These are phyloP conservation scores for Zonotrichia albicollis DNA, from an alignment of 2,797 vertebrate species.

Conservation along the genomic window DNA sequence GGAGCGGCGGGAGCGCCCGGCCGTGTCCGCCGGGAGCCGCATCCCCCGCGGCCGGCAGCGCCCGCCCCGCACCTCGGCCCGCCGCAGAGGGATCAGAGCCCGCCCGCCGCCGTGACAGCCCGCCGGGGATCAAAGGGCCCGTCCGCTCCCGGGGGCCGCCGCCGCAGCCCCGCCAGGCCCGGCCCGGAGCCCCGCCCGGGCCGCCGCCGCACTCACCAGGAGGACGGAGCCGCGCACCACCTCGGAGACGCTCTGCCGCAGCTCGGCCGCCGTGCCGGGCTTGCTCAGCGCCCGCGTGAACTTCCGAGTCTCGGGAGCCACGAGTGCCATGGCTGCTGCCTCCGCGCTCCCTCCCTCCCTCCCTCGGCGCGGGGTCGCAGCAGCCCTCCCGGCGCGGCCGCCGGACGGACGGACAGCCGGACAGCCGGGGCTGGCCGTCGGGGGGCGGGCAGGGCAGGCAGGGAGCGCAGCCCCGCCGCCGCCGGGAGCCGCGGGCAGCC, in stretches of 20 bases:
- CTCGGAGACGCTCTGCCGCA: slow-evolving; percentile 94
- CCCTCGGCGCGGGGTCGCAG: background rate
- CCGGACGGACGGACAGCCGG: background rate
- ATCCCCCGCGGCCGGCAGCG: background rate
- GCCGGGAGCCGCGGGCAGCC: background rate
- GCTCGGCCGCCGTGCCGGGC: slow-evolving; percentile 91
- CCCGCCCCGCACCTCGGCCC: background rate
- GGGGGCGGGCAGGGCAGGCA: background rate
- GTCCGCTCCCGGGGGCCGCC: background rate
- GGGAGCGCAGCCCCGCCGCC: background rate
- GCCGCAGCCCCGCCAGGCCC: background rate
- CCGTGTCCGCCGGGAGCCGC: background rate
- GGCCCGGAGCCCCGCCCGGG: background rate
- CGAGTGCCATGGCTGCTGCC: background rate
- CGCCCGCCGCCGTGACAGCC: background rate
- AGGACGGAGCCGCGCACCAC: slow-evolving; percentile 90
- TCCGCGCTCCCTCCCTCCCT: background rate
- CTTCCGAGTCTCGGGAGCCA: slow-evolving; percentile 76
- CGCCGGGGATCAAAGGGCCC: background rate
- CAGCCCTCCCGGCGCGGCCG: background rate
- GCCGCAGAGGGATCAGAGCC: background rate
- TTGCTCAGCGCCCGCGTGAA: slow-evolving; percentile 93
- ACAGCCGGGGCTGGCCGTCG: background rate
- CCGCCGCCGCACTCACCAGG: slow-evolving; percentile 78
- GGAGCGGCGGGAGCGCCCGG: background rate